Conservation (phyloP, 2,888 invertebrate genomes). For the Dorcus hopei region DNA sequence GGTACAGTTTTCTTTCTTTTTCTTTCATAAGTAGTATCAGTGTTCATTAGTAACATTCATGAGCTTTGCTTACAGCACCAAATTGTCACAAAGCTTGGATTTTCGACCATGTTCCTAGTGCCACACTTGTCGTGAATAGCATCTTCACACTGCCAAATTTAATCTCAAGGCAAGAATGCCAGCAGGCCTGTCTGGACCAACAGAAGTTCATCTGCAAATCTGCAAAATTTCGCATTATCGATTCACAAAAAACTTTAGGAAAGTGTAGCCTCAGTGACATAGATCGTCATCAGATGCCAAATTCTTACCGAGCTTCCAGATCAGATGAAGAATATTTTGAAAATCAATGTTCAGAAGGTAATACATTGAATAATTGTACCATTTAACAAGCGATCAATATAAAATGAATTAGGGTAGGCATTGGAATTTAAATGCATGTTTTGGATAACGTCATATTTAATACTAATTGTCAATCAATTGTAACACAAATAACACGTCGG, state of each 20-base stretch:
- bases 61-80: constrained; percentile 2
- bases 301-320: constrained; percentile 71
- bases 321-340: constrained; percentile 80
- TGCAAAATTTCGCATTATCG: constrained; percentile 50
- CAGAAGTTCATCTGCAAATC: constrained; percentile 55
- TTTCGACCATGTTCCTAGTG: constrained; percentile 72
- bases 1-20: constrained; percentile 41
- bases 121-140: constrained; percentile 67
- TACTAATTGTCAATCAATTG: no score
- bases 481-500: no score
- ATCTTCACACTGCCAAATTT: constrained; percentile 59
- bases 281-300: constrained; percentile 72
- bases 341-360: constrained; percentile 68
- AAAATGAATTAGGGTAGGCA: no score
- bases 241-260: constrained; percentile 47
- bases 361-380: neutral
- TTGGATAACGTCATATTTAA: no score
- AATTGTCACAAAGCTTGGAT: constrained; percentile 64
- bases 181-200: constrained; percentile 59
- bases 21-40: no score
- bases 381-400: no score
- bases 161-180: constrained; percentile 66
- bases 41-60: neutral
- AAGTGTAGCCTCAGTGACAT: constrained; percentile 69
- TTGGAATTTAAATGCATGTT: no score